phyloP scores from a whole-genome alignment of 2,888 invertebrate genomes.

The Gortyna flavago region DNA sequence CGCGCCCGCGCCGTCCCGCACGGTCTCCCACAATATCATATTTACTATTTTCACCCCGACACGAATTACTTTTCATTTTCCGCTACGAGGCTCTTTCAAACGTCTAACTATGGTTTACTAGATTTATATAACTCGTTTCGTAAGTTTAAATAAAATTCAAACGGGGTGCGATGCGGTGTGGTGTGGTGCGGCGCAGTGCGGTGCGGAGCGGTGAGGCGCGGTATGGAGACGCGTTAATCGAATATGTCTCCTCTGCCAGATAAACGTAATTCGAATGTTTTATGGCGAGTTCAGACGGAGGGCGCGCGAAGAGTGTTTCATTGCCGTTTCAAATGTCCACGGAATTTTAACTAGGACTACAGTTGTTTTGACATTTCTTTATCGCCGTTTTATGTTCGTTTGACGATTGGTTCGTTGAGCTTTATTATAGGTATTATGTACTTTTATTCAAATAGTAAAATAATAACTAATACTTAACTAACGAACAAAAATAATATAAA shows the following conservation, averaged over 20 bases:
- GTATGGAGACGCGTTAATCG: constrained; percentile 26
- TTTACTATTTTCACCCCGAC: constrained; percentile 72
- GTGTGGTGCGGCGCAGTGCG: background rate
- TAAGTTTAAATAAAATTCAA: constrained; percentile 56
- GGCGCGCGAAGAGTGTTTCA: background rate
- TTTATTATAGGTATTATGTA: background rate
- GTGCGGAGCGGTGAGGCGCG: background rate
- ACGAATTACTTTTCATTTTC: constrained; percentile 73
- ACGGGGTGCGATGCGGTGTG: background rate
- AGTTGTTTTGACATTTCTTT: background rate
- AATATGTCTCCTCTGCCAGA: constrained; percentile 43
- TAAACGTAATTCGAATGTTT: constrained; percentile 48
- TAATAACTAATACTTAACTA: no score
- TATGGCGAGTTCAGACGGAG: constrained; percentile 25
- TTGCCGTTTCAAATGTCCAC: constrained; percentile 1
- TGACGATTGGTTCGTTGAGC: background rate
- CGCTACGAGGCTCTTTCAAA: constrained; percentile 59
- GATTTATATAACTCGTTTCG: constrained; percentile 57
- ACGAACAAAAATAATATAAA: no score
- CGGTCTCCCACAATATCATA: constrained; percentile 64
- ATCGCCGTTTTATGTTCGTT: background rate
- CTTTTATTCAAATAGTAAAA: no score
- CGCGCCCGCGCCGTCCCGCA: constrained; percentile 4
- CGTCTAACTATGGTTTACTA: constrained; percentile 55
- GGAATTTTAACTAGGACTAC: constrained; percentile 9